Evolutionary conservation across 2,797 vertebrate species (phyloP).

Genomic region (Melanotaenia parkinsoni): DNA sequence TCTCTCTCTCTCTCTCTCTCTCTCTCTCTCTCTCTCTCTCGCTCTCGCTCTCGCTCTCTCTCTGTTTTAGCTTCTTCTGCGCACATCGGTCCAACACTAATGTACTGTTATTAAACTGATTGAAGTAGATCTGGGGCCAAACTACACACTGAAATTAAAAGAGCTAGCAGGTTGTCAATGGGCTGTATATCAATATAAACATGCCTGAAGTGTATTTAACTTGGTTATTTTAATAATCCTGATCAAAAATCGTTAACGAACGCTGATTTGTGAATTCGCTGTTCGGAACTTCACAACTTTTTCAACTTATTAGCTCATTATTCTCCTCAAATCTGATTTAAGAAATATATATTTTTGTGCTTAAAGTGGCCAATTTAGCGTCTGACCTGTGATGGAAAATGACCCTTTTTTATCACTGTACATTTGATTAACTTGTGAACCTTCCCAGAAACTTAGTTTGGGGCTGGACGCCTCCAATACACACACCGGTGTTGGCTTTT

Average conservation of each 20-base stretch:
- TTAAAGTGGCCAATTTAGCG: too few relatives aligned
- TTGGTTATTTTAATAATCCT: too few relatives aligned
- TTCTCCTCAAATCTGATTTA: too few relatives aligned
- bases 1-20: too few relatives aligned
- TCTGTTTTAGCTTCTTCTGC: neutral
- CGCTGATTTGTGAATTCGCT: too few relatives aligned
- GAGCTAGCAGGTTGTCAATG: neutral
- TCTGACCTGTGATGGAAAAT: neutral
- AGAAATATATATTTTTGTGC: too few relatives aligned
- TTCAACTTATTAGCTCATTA: too few relatives aligned
- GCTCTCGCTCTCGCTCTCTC: constrained; percentile 22
- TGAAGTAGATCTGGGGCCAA: neutral
- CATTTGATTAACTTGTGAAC: neutral
- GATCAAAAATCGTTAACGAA: too few relatives aligned
- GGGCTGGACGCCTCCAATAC: constrained; percentile 60
- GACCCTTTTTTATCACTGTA: neutral
- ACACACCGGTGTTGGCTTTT: constrained; percentile 48
- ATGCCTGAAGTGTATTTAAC: too few relatives aligned
- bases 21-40: too few relatives aligned
- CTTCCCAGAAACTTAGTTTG: neutral
- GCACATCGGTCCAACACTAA: constrained; percentile 11
- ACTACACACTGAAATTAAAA: neutral
- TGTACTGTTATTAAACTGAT: neutral
- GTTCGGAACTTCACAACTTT: too few relatives aligned
- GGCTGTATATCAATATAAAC: neutral